These are phyloP conservation scores for Hypolimnas misippus DNA, from an alignment of 2,888 invertebrate species.

Conservation along the genomic window DNA sequence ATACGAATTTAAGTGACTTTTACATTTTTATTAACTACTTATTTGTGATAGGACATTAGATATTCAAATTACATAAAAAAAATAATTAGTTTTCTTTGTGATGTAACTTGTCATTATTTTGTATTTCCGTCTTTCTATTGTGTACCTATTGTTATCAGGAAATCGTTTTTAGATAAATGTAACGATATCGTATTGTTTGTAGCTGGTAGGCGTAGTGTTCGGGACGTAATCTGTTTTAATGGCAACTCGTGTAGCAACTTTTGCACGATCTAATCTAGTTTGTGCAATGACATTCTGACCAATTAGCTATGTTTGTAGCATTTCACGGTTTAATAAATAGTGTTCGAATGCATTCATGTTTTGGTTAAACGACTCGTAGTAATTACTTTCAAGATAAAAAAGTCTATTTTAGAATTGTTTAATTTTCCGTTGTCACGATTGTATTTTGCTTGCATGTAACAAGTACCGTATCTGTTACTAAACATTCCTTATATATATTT, in stretches of 20 bases:
- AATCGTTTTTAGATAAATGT: slow-evolving; percentile 16
- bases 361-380: not conserved
- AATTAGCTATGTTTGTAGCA: slow-evolving; percentile 20
- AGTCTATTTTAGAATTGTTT: not conserved
- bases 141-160: slow-evolving; percentile 10
- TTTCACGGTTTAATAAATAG: not conserved
- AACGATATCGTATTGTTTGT: slow-evolving; percentile 24
- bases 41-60: not conserved
- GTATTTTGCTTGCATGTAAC: not conserved
- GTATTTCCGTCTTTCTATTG: slow-evolving; percentile 16
- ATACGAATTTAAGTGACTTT: no score
- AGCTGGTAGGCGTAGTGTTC: slow-evolving; percentile 21
- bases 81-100: not conserved
- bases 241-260: slow-evolving; percentile 21
- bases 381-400: slow-evolving; percentile 2
- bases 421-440: not conserved
- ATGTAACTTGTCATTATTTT: not conserved
- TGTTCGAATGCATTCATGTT: not conserved
- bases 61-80: not conserved
- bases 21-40: no score
- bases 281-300: slow-evolving; percentile 27
- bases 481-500: not conserved
- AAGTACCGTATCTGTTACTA: not conserved
- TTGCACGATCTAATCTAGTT: slow-evolving; percentile 31
- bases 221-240: slow-evolving; percentile 9